A percentile compares a stretch with the other conserved stretches of the same genome.
phyloP scores from a whole-genome alignment of 2,888 invertebrate genomes.

The Sabatieria punctata region DNA sequence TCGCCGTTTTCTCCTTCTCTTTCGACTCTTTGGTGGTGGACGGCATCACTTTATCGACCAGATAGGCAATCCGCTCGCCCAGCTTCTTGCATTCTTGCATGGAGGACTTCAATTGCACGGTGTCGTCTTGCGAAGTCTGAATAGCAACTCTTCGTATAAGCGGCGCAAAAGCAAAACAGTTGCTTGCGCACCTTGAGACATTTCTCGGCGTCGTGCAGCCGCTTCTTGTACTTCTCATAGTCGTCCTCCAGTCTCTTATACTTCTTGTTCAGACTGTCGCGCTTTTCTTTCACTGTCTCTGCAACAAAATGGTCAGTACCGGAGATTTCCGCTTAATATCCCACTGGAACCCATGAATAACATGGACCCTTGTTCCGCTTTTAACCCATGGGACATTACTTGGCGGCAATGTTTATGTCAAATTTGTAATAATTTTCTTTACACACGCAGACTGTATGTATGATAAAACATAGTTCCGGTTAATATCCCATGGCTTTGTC shows the following conservation, averaged over 20 bases:
- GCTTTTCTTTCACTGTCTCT: slow-evolving; percentile 11
- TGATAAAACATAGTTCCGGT: too few relatives aligned
- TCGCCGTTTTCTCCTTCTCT: slow-evolving; percentile 9
- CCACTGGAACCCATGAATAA: background rate
- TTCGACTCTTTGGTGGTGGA: slow-evolving; percentile 11
- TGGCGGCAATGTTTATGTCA: too few relatives aligned
- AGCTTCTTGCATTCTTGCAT: slow-evolving; percentile 19
- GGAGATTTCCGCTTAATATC: too few relatives aligned
- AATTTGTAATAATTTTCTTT: too few relatives aligned
- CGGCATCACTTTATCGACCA: slow-evolving; percentile 22
- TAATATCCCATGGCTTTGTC: too few relatives aligned
- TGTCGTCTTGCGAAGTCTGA: slow-evolving; percentile 20
- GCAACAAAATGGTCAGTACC: background rate
- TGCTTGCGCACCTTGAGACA: slow-evolving; percentile 14
- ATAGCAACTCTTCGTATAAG: slow-evolving; percentile 5
- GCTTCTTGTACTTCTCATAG: slow-evolving; percentile 23
- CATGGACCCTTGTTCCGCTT: too few relatives aligned
- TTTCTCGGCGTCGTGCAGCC: slow-evolving; percentile 22
- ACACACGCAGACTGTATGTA: too few relatives aligned
- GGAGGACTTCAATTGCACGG: slow-evolving; percentile 15
- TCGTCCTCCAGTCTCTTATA: slow-evolving; percentile 24
- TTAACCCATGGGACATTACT: too few relatives aligned
- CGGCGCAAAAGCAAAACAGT: background rate
- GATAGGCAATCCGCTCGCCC: slow-evolving; percentile 16
- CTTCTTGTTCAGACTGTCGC: slow-evolving; percentile 19